These are phyloP conservation scores for Saguinus imperator DNA, from an alignment of 2,113 vertebrate genomes.

Conservation along the genomic window DNA sequence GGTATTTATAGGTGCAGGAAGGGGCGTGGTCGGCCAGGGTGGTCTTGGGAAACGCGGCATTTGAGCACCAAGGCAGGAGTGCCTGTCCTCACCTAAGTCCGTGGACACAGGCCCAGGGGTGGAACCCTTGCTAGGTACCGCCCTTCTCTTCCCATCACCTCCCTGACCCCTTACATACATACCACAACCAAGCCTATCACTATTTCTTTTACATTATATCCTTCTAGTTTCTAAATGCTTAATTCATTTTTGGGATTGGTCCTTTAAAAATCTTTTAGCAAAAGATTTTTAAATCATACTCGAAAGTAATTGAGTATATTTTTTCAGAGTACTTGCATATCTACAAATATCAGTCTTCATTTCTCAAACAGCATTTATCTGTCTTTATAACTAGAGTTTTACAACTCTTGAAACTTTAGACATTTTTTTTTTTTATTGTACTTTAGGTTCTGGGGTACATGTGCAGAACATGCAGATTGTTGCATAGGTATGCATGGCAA, in stretches of 20 bases:
- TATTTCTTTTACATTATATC: background rate
- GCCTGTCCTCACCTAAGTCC: no score
- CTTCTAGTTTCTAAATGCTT: background rate
- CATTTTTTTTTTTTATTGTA: no score
- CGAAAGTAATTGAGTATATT: background rate
- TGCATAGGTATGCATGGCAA: no score
- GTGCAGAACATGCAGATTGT: no score
- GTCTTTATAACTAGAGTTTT: background rate
- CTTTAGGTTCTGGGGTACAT: no score
- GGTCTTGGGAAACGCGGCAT: no score
- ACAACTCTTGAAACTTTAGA: background rate
- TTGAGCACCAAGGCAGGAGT: no score
- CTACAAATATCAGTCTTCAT: background rate
- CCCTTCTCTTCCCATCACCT: no score
- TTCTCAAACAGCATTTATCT: background rate
- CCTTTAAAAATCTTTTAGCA: background rate
- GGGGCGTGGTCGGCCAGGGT: no score
- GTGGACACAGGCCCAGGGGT: no score
- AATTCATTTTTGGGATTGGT: background rate
- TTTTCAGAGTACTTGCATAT: background rate
- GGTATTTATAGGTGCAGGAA: no score
- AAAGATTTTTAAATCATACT: background rate
- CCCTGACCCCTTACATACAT: fast-evolving
- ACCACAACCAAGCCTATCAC: background rate
- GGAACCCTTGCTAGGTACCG: fast-evolving